Evolutionary conservation across 2,888 invertebrate species (phyloP), one percentile per base, ranked within the genome.

Genomic region (Rhagium mordax): DNA sequence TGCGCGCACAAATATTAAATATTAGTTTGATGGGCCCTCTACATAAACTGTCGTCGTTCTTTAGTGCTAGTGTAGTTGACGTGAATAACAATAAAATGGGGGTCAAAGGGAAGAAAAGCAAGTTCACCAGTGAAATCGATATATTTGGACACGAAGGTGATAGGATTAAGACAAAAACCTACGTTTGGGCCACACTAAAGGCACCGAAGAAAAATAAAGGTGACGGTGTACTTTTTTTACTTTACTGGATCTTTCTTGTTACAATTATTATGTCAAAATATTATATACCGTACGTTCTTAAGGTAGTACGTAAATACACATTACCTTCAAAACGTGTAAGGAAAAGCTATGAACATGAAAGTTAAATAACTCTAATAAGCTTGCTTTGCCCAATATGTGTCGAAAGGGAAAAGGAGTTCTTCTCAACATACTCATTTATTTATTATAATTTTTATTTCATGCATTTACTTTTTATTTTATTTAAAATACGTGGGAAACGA

Each of bases 1-100:
- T 18, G 62, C 51, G 64, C 27, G 33, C 5, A 51, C 24, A 60
- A n/a, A n/a, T n/a, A n/a, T n/a, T 27, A 70, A 72, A 70, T 64
- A 66, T 72, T 60, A 61, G 70, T 59, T 74, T 79, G 76, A 92
- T 92, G 91, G 91, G 91, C 82, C 91, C 92, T 33, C 85, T 92
- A 53, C 90, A 92, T 79, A 90, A 90, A 84, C 89, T 92, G 66
- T 91, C 91, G 76, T 91, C 92, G 70, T 88, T 92, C 77, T 92
- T 92, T 84, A 91, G 91, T 86, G 83, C 85, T 49, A 88, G 87
- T 84, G 84, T 83, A 3, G 81, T 86, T 62, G 91, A 91, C 82
- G 87, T 88, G 33, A 90, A 90, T 78, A 89, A 87, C 78, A 89
- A 88, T 82, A 80, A 65, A 55, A 87, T 87, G 86, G 87, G 86